Base-by-base conservation (phyloP, 2,797 vertebrate genomes). In the Pelochelys cantorii region DNA sequence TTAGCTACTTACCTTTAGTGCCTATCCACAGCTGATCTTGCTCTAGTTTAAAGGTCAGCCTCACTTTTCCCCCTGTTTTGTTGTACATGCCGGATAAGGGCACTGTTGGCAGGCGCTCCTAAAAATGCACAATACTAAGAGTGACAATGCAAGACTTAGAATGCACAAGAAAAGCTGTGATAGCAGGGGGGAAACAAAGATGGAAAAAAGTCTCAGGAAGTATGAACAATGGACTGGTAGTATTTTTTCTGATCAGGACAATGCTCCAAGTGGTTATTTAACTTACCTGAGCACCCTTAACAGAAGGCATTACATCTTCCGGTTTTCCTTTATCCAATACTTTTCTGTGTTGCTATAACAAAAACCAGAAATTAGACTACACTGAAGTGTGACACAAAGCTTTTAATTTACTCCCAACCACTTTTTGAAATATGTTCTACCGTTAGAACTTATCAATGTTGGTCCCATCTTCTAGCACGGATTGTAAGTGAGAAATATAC, bases 311-410 rank as follows among this genome's bases (percentile, higher is more conserved):
- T 95, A 99, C 98, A 82, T 99, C 99, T 12, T 99, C 99, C n/a
- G 99, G 99, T 98, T 99, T 99, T 97, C 99, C 99, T 98, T 99
- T 99, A 96, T 99, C 99, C 98, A 99, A 97, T 37, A 99, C 99
- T 98, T 99, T 99, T 97, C 99, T 99, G 98, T 99, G 99, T 99
- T 99, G 99, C 99, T 99, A 89, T 84, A 98, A 98, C 5, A 56
- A 1, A 96, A 94, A 91, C 1, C 52, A 97, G 87, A 95, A 94
- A 53, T 93, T 4, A 96, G 57, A 74, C 56, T 77, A 42, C 80
- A 81, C 23, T 52, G 17, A 84, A 29, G 27, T 77, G 37, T 0
- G 1, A 18, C 4, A 31, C 4, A 12, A 74, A 87, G 15, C 65
- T 71, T 42, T 52, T 27, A 52, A 1, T 11, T 74, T 65, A 57